Evolutionary conservation across 1,140 invertebrate species (phyloP), one percentile per base, ranked within the genome.

Genomic region (Neelides sp.): DNA sequence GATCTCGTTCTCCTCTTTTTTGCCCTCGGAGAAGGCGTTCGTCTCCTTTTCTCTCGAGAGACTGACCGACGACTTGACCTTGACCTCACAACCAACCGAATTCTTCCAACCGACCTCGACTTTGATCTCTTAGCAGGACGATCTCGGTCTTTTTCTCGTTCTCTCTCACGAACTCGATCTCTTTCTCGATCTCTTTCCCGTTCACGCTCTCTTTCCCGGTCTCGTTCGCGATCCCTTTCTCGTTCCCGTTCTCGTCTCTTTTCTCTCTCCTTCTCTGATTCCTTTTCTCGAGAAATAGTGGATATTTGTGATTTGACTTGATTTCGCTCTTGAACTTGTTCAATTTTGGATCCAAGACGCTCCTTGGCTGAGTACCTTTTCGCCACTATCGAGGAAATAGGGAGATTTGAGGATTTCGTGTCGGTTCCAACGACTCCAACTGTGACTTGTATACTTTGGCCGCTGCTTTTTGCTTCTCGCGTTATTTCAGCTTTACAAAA

Each of bases 271-370:
- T 45, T 24, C n/a, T 48, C 46, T 1, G 37, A 0, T 7, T 43
- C 35, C 15, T 42, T 42, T 4, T 42, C 40, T 12, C 40, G 15
- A 4, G 26, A 22, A 12, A 24, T 23, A 1, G 23, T 27, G 15
- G 36, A 20, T 4, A 54, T 32, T 28, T 54, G 43, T 15, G 52
- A 54, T 17, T 30, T 30, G 5, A 48, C n/a, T 15, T 35, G 32
- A 13, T 13, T 13, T 20, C 35, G 24, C 15, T 45, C 46, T 43
- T 44, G 36, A 28, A 46, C 51, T 12, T 59, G 50, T 0, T 50
- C 27, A 15, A 59, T 19, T 55, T 59, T 59, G 1, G 47, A 59
- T 12, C 57, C 57, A 1, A 59, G 37, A 12, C 57, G 44, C n/a
- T 55, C 57, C 19, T 37, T 43, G 10, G 52, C 53, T 4, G 57